Base-by-base conservation (phyloP, 2,797 vertebrate genomes). In the Fistularia tabacaria region DNA sequence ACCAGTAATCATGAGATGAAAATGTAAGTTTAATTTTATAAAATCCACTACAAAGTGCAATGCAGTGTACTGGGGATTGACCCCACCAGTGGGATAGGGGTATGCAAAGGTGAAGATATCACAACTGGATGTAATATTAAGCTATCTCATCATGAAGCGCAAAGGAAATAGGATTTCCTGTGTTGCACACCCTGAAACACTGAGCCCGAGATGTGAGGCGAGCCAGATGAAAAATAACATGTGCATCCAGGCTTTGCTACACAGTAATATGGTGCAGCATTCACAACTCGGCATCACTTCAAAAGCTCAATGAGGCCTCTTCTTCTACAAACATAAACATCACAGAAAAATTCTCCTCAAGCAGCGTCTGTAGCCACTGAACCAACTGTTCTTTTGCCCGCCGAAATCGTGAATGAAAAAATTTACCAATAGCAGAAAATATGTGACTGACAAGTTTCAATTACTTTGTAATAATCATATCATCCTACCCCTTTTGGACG, bases 371-470 rank as follows among this genome's bases (percentile, higher is more conserved):
- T 7, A 41, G 59, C 14, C 41, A 56, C 52, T 52, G 49, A 60
- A 51, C 53, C 39, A 9, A 57, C 63, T 62, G 55, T 37, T 43
- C 49, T 47, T 46, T n/a, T 64, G 48, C 51, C 48, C 57, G 51
- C 78, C 66, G 9, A 40, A 1, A 5, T 25, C 25, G 25, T 3
- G 25, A 25, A 25, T 25, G 25, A 25, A 25, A 25, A 25, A 25
- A 25, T 25, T 25, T 25, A 12, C n/a, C n/a, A n/a, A n/a, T n/a
- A n/a, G n/a, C n/a, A n/a, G n/a, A n/a, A n/a, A n/a, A n/a, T 7
- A 13, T 53, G 41, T 74, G 62, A 81, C n/a, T 62, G 67, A 67
- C 66, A 59, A 49, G 52, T 64, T 86, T 70, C 65, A 45, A 81
- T 74, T 67, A 64, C 68, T 56, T 46, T 25, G 25, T 14, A 36